Conservation (phyloP, 2,113 vertebrate genomes). For the Pseudopodoces humilis region DNA sequence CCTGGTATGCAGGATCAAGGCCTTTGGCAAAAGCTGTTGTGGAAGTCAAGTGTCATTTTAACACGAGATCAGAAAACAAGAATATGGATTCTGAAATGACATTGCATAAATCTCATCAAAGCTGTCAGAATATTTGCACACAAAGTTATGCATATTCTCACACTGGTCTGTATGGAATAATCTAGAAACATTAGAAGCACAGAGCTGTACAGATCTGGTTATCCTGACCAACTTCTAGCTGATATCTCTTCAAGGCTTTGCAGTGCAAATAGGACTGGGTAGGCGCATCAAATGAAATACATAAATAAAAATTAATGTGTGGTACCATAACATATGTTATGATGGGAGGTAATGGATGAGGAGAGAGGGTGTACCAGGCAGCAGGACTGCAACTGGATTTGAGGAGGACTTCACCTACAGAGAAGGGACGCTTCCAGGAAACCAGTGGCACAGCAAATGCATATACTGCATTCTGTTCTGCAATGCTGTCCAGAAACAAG, state of each 20-base stretch:
- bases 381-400: not conserved
- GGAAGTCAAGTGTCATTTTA: not conserved
- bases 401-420: not conserved
- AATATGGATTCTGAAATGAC: not conserved
- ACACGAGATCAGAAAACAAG: not conserved
- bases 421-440: not conserved
- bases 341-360: not conserved
- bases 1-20: conserved; percentile 94
- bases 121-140: not conserved
- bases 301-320: not conserved
- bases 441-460: not conserved
- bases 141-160: not conserved
- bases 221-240: not conserved
- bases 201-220: not conserved
- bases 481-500: not conserved
- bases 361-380: not conserved
- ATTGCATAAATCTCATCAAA: not conserved
- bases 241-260: not conserved
- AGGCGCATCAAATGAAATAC: not conserved
- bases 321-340: not conserved
- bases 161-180: not conserved
- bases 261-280: not conserved
- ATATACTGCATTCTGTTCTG: not conserved
- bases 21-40: conserved; percentile 93
- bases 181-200: not conserved